Evolutionary conservation across 2,797 vertebrate species (phyloP).

Genomic region (Lateolabrax maculatus): DNA sequence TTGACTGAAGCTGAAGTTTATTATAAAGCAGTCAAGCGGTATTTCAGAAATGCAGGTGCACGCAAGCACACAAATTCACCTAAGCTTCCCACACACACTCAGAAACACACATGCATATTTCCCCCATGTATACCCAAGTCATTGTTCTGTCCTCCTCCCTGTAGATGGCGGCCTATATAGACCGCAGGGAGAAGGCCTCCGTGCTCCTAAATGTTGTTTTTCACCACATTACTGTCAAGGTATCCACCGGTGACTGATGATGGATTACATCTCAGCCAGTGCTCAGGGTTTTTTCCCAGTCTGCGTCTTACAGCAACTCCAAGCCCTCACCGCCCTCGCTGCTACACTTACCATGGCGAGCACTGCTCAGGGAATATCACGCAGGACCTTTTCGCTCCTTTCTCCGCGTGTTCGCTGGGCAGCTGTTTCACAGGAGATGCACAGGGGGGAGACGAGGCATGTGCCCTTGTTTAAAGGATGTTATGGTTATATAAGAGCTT

Average conservation of each 20-base stretch:
- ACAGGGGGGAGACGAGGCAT: slow-evolving; percentile 44
- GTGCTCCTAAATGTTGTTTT: slow-evolving; percentile 70
- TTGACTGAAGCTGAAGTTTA: slow-evolving; percentile 39
- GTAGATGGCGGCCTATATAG: slow-evolving; percentile 30
- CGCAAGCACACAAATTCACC: slow-evolving; percentile 21
- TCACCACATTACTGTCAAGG: slow-evolving; percentile 72
- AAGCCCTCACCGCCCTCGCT: slow-evolving; percentile 34
- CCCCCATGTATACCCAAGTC: slow-evolving; percentile 6
- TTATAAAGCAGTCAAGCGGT: slow-evolving; percentile 50
- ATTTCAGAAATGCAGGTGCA: slow-evolving; percentile 37
- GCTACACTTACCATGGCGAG: slow-evolving; percentile 63
- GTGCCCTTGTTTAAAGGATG: slow-evolving; percentile 70
- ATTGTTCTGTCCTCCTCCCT: slow-evolving; percentile 47
- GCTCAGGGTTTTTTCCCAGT: slow-evolving; percentile 57
- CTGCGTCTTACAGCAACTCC: slow-evolving; percentile 61
- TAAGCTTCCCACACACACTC: not conserved
- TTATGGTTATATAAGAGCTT: slow-evolving; percentile 70
- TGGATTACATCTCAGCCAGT: slow-evolving; percentile 67
- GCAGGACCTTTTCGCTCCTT: slow-evolving; percentile 56
- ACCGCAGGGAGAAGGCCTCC: slow-evolving; percentile 46
- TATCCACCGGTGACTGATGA: slow-evolving; percentile 77
- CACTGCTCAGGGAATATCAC: slow-evolving; percentile 65
- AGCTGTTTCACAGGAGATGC: slow-evolving; percentile 66
- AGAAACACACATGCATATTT: slow-evolving; percentile 17
- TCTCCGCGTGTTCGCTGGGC: slow-evolving; percentile 47